These are phyloP conservation scores for Leptonema lineaticorne DNA, from an alignment of 1,140 invertebrate genomes.

Conservation along the genomic window DNA sequence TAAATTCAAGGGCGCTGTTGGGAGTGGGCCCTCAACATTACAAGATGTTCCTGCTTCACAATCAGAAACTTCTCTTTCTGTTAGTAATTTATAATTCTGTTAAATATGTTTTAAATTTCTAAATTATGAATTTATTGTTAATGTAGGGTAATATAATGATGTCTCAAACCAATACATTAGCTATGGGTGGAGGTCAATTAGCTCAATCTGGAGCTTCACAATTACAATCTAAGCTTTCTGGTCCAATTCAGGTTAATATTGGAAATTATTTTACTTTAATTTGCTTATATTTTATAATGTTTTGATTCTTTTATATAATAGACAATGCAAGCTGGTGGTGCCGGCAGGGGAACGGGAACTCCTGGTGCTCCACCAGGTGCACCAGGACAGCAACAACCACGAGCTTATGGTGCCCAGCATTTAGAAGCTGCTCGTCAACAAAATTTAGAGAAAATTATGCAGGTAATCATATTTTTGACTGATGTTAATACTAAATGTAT, in stretches of 20 bases:
- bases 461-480: conserved; percentile 24
- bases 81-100: background rate
- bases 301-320: conserved; percentile 2
- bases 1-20: conserved; percentile 43
- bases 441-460: conserved; percentile 55
- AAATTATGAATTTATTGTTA: background rate
- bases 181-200: conserved; percentile 65
- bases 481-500: no score
- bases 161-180: conserved; percentile 62
- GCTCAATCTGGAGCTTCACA: conserved; percentile 47
- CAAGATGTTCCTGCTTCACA: conserved; percentile 32
- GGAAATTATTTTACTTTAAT: background rate
- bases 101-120: background rate
- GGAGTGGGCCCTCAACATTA: conserved; percentile 25
- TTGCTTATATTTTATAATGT: background rate
- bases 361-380: conserved; percentile 41
- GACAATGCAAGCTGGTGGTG: conserved; percentile 42
- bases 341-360: conserved; percentile 31
- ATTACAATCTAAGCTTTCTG: conserved; percentile 23
- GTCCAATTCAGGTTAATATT: conserved; percentile 26
- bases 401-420: conserved; percentile 41
- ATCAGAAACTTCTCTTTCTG: conserved; percentile 26
- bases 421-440: conserved; percentile 48
- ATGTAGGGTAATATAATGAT: conserved; percentile 54
- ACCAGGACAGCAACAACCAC: conserved; percentile 49